Base-by-base conservation (phyloP, 2,797 vertebrate genomes). In the Iguana delicatissima region DNA sequence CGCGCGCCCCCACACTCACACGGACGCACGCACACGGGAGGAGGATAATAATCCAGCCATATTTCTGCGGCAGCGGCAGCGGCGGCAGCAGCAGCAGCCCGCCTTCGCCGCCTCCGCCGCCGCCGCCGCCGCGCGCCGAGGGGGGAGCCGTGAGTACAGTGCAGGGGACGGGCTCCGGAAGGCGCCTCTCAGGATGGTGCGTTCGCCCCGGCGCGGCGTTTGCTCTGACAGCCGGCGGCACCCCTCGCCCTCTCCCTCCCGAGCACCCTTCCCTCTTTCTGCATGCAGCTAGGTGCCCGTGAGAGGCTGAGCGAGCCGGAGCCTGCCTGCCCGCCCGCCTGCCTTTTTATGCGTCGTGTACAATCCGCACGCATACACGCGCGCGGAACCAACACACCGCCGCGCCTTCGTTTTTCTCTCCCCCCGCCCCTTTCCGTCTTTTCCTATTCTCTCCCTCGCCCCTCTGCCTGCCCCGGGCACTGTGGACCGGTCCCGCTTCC, bases 121-220 rank as follows among this genome's bases (percentile, higher is more conserved):
- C n/a, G n/a, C n/a, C n/a, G n/a, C n/a, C n/a, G n/a, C n/a, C n/a
- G 91, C 90, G 93, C 73, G 42, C 42, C 42, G 4, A 90, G 85
- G 84, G 87, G 95, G 81, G 93, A 93, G 85, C 92, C 80, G 94
- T 80, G 94, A 85, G 92, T 89, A 55, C 92, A 76, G 77, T 91
- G 79, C 86, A 59, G 89, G 90, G 92, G 8, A 46, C 62, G 93
- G 93, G 94, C 92, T 91, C 89, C 92, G 93, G 93, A 87, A 82
- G 93, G 92, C 89, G 16, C 16, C 57, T 59, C 94, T 92, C 90
- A 97, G 95, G 92, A 97, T 97, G 97, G 96, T 97, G 96, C 95
- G 96, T 97, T 94, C 76, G 92, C 89, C 86, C 92, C 90, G 91
- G 94, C 93, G 92, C 94, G 94, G 92, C 89, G 73, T 42, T 13